Conservation (phyloP, 2,888 invertebrate genomes). For the Mystacides longicornis region DNA sequence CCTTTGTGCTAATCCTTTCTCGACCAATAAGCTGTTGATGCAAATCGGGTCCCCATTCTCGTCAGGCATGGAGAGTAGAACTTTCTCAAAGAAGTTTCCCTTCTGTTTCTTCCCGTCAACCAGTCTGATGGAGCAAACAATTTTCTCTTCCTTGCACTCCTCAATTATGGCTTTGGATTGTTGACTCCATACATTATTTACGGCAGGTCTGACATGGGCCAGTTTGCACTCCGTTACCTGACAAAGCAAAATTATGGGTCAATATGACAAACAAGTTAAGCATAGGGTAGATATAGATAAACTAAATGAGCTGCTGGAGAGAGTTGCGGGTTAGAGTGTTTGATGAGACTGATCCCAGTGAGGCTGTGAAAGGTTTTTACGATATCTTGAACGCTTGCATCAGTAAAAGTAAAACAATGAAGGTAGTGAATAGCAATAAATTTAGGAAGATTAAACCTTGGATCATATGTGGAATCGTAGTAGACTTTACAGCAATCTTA, state of each 20-base stretch:
- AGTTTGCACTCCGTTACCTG: conserved; percentile 21
- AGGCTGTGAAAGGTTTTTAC: no score
- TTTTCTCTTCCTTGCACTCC: neutral
- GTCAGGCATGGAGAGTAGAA: neutral
- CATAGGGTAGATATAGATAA: neutral
- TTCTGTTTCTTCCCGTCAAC: neutral
- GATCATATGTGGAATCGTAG: no score
- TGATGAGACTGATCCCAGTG: no score
- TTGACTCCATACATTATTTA: neutral
- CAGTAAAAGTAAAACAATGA: no score
- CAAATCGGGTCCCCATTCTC: neutral
- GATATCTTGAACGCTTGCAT: no score
- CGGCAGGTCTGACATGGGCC: conserved; percentile 18
- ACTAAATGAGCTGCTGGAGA: neutral
- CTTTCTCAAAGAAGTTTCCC: neutral
- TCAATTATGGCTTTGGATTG: conserved; percentile 7
- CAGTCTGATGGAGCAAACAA: neutral
- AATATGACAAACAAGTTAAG: neutral
- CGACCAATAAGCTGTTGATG: neutral
- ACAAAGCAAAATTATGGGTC: neutral
- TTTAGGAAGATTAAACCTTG: no score
- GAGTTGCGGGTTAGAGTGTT: neutral
- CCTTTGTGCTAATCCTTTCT: neutral
- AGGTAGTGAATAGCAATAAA: no score
- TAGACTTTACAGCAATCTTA: no score